Evolutionary conservation across 2,113 vertebrate genomes (phyloP), one percentile per base, ranked within the genome.

Genomic region (Chaetura pelagica): DNA sequence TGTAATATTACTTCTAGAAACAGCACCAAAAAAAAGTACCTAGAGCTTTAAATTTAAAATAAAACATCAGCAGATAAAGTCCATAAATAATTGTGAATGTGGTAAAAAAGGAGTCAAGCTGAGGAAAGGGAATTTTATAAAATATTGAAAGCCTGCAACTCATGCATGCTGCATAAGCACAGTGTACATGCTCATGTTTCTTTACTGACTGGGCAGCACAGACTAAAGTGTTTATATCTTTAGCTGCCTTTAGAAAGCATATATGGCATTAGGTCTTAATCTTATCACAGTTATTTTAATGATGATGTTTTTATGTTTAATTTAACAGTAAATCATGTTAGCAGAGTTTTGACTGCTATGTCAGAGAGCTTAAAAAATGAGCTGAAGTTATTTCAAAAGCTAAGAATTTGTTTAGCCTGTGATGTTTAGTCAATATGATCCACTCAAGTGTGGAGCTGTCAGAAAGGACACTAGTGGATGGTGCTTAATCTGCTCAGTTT

Each of bases 261-360:
- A 59, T 61, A 42, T 95, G 57, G 55, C 59, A 93, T 13, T 44
- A 93, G 38, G 24, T 77, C 89, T 97, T 80, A 96, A 90, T 55
- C 57, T 94, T 95, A 94, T 93, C 74, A 51, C 57, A 72, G 44
- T 83, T 91, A 95, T 96, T 97, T 97, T 97, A 97, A 97, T 94
- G 78, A 95, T 89, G 62, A 96, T 96, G 73, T 94, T 97, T 97
- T 97, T 71, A 93, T 97, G 94, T 98, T 97, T 97, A 97, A 97
- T 97, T 97, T 96, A 93, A 96, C 90, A 84, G 83, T 94, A 96
- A 98, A 95, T 97, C 87, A 95, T 93, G 93, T 97, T 97, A 97
- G 84, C 63, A 52, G 90, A 93, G 90, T 97, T 98, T 96, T 97
- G 97, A 97, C 89, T 96, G 90, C 44, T 83, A 6, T 96, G 95